A percentile compares a stretch with the other conserved stretches of the same genome.
phyloP scores from a whole-genome alignment of 2,888 invertebrate genomes.

The Lycia hirtaria region DNA sequence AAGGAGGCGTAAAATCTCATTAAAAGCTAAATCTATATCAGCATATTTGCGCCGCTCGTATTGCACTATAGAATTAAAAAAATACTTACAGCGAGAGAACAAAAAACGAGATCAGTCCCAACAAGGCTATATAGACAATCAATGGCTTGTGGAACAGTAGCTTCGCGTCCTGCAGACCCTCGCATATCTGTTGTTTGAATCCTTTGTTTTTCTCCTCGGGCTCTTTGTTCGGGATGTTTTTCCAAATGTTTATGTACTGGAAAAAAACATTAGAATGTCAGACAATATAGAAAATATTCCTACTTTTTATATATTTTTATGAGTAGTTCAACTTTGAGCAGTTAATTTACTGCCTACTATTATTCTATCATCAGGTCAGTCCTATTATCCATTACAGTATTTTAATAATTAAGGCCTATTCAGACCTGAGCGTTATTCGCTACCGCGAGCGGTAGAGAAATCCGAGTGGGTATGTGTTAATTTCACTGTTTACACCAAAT shows the following conservation, averaged over 20 bases:
- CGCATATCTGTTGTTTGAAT: conserved; percentile 39
- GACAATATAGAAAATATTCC: neutral
- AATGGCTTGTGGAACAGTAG: conserved; percentile 55
- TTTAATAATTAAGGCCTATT: too few relatives aligned
- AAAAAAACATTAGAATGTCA: conserved; percentile 12
- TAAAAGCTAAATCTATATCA: too few relatives aligned
- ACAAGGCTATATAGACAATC: conserved; percentile 44
- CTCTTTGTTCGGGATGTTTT: conserved; percentile 42
- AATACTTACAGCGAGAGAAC: conserved; percentile 56
- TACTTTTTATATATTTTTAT: too few relatives aligned
- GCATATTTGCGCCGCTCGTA: neutral
- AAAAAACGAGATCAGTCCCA: conserved; percentile 48
- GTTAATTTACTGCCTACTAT: too few relatives aligned
- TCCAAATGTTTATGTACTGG: conserved; percentile 57
- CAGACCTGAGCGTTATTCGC: too few relatives aligned
- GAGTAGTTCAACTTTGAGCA: too few relatives aligned
- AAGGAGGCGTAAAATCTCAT: too few relatives aligned
- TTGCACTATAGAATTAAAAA: neutral
- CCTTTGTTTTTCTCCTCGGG: conserved; percentile 22
- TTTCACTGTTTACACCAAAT: too few relatives aligned
- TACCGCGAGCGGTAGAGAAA: too few relatives aligned
- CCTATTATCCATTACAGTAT: too few relatives aligned
- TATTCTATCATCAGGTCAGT: too few relatives aligned
- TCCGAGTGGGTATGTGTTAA: too few relatives aligned
- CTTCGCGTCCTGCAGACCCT: conserved; percentile 54